Percentiles rank a stretch among this genome's conserved stretches.
These are phyloP conservation scores for Pogonocherus hispidulus DNA, from an alignment of 2,888 invertebrate genomes.

Conservation along the genomic window DNA sequence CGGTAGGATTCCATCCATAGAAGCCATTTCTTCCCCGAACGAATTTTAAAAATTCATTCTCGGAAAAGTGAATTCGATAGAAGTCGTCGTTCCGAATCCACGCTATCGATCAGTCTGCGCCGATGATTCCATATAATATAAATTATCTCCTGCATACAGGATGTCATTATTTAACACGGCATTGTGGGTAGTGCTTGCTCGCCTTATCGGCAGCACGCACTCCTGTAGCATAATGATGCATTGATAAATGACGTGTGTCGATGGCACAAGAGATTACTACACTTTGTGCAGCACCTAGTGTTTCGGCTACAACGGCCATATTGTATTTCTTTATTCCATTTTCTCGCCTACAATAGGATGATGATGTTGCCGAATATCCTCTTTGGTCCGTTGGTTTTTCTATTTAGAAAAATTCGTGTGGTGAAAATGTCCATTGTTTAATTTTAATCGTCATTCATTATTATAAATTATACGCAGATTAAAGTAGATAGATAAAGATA, in stretches of 20 bases:
- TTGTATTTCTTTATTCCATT: slow-evolving; percentile 24
- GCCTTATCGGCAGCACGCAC: slow-evolving; percentile 32
- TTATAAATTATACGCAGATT: neutral
- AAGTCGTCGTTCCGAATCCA: slow-evolving; percentile 5
- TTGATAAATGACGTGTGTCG: slow-evolving; percentile 35
- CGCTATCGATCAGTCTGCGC: slow-evolving; percentile 18
- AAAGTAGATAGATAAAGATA: too few relatives aligned
- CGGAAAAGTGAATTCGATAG: slow-evolving; percentile 14
- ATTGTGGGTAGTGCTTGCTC: slow-evolving; percentile 32
- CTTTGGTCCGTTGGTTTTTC: neutral
- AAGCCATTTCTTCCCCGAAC: slow-evolving; percentile 13
- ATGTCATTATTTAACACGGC: slow-evolving; percentile 36
- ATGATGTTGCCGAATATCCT: slow-evolving; percentile 12
- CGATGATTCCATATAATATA: slow-evolving; percentile 24
- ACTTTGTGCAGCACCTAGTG: slow-evolving; percentile 29
- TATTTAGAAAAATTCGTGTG: neutral
- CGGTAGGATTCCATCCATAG: neutral
- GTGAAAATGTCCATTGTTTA: neutral
- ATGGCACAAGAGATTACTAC: slow-evolving; percentile 30
- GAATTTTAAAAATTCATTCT: slow-evolving; percentile 23
- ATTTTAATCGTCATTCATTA: neutral
- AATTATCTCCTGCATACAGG: slow-evolving; percentile 37
- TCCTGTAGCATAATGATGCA: slow-evolving; percentile 32
- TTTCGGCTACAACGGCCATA: slow-evolving; percentile 19
- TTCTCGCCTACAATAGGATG: slow-evolving; percentile 21